Evolutionary conservation across 2,113 vertebrate genomes (phyloP).

Genomic region (Alethe diademata): DNA sequence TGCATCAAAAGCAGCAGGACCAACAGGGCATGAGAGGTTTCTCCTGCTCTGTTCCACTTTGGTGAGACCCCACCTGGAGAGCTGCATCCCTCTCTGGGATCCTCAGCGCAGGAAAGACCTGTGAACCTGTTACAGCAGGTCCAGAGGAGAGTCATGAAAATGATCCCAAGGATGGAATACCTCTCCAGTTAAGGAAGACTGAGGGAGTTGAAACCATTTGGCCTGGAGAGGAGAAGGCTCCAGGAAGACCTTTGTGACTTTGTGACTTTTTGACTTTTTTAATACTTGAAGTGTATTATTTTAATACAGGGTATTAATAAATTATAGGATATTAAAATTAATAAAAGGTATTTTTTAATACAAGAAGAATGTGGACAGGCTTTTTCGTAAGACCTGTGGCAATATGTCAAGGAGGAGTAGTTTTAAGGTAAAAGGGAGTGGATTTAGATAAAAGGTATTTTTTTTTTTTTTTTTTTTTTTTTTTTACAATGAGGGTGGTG

Average conservation of each 20-base stretch:
- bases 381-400: not conserved
- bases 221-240: not conserved
- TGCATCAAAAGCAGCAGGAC: rapidly evolving
- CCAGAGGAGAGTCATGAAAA: not conserved
- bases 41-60: rapidly evolving
- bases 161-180: not conserved
- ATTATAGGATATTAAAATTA: too few relatives aligned
- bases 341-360: too few relatives aligned
- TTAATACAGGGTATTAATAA: too few relatives aligned
- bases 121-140: rapidly evolving
- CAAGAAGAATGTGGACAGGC: not conserved
- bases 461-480: not conserved
- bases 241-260: not conserved
- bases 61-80: not conserved
- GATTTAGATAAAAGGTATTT: not conserved
- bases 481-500: rapidly evolving
- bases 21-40: rapidly evolving
- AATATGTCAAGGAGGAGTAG: not conserved
- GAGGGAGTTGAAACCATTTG: not conserved
- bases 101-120: not conserved
- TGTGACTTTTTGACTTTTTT: too few relatives aligned
- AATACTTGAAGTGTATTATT: not conserved
- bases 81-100: rapidly evolving
- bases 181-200: rapidly evolving
- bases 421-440: not conserved